These are phyloP conservation scores for Automeris io DNA, from an alignment of 2,888 invertebrate genomes.

Conservation along the genomic window DNA sequence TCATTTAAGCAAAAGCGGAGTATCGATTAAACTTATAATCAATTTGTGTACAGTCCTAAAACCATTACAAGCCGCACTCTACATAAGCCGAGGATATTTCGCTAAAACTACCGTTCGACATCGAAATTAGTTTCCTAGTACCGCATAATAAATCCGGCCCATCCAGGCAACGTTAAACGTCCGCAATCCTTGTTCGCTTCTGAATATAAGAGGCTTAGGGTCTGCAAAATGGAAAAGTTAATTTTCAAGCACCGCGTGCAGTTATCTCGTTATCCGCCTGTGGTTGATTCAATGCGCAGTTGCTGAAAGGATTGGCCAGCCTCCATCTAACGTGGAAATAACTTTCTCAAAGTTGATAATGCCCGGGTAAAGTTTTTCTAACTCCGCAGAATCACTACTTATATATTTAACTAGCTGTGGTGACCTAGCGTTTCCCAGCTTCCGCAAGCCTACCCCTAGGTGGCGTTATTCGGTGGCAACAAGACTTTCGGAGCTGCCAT, in stretches of 20 bases:
- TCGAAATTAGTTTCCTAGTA: slow-evolving; percentile 1
- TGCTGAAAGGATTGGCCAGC: background rate
- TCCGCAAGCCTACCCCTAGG: too few relatives aligned
- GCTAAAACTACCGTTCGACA: slow-evolving; percentile 1
- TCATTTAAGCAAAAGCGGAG: background rate
- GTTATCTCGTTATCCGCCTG: slow-evolving; percentile 31
- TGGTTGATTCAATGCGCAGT: slow-evolving; percentile 10
- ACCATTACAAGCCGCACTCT: background rate
- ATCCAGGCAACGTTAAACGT: slow-evolving; percentile 6
- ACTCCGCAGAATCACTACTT: background rate
- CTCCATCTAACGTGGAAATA: background rate
- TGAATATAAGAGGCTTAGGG: slow-evolving; percentile 24
- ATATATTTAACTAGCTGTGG: too few relatives aligned
- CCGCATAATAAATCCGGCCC: slow-evolving; percentile 3
- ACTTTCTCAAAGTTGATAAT: background rate
- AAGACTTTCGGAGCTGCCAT: too few relatives aligned
- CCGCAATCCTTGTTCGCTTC: slow-evolving; percentile 12
- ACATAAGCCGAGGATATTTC: background rate
- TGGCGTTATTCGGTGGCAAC: too few relatives aligned
- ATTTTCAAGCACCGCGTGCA: slow-evolving; percentile 31
- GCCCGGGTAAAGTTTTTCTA: background rate
- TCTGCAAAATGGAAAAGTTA: slow-evolving; percentile 38
- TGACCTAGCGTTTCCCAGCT: too few relatives aligned
- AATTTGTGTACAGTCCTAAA: background rate
- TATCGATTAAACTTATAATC: background rate